A percentile compares a stretch with the other conserved stretches of the same genome.
phyloP scores from a whole-genome alignment of 2,797 vertebrate species.

The Diplodus sargus region DNA sequence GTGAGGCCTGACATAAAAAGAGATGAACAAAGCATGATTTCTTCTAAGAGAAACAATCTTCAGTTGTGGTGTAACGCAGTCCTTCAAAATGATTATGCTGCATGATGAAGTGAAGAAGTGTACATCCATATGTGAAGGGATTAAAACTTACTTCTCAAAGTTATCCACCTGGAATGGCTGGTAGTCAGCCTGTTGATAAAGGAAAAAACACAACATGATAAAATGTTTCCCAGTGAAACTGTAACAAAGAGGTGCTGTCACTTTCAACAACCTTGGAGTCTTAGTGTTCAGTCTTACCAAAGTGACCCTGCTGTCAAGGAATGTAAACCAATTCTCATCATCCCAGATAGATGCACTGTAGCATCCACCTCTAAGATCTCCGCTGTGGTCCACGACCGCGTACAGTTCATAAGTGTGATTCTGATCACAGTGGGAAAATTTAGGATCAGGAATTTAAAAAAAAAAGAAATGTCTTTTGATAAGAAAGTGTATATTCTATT shows the following conservation, averaged over 20 bases:
- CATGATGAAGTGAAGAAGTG: too few species aligned
- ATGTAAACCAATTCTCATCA: constrained; percentile 67
- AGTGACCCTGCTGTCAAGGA: constrained; percentile 58
- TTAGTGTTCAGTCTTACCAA: constrained; percentile 61
- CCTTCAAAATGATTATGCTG: too few species aligned
- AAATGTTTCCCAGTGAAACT: background rate
- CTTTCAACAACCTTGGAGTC: accelerated
- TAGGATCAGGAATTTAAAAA: accelerated
- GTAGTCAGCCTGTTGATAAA: background rate
- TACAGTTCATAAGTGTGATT: constrained; percentile 76
- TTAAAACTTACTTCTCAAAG: constrained; percentile 29
- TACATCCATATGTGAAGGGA: background rate
- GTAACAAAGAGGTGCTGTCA: background rate
- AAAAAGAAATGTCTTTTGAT: accelerated
- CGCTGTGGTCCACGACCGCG: constrained; percentile 76
- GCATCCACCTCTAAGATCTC: constrained; percentile 73
- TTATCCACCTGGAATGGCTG: background rate
- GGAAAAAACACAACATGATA: background rate
- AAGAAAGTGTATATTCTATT: accelerated
- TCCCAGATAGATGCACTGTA: constrained; percentile 73
- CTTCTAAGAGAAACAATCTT: too few species aligned
- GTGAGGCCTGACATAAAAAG: too few species aligned
- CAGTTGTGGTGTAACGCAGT: too few species aligned
- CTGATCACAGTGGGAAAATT: constrained; percentile 27
- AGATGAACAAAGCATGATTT: too few species aligned